A percentile compares a stretch with the other conserved stretches of the same genome.
These are phyloP conservation scores for Lytechinus pictus DNA, from an alignment of 35 echinoderm and acorn worm genomes.

Conservation along the genomic window DNA sequence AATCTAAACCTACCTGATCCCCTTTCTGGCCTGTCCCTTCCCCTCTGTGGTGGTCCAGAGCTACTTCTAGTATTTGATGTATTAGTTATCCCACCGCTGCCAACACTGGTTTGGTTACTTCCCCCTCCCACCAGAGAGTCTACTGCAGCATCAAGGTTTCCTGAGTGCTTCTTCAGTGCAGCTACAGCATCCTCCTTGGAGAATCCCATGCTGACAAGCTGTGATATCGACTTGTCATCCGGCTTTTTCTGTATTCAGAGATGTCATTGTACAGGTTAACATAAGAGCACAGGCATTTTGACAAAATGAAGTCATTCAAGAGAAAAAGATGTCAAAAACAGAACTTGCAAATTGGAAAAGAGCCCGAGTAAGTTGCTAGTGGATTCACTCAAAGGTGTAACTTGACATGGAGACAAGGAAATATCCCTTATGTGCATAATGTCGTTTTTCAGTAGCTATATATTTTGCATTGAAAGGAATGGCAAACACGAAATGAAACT, in stretches of 20 bases:
- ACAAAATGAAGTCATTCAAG: too few species aligned
- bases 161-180: conserved; percentile 77
- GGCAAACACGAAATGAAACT: too few species aligned
- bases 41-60: conserved; percentile 36
- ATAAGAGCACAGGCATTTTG: too few species aligned
- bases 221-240: conserved; percentile 70
- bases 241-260: conserved; percentile 62
- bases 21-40: conserved; percentile 28
- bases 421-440: too few species aligned
- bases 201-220: conserved; percentile 88
- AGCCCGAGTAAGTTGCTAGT: too few species aligned
- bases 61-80: neutral
- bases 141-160: conserved; percentile 78
- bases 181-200: conserved; percentile 59
- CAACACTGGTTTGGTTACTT: neutral
- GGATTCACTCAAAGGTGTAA: too few species aligned
- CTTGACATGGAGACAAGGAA: too few species aligned
- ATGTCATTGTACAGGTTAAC: too few species aligned
- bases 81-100: conserved; percentile 23
- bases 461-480: too few species aligned
- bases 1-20: neutral
- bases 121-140: conserved; percentile 57
- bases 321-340: too few species aligned
- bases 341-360: too few species aligned
- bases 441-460: too few species aligned